Percentiles rank a stretch among this genome's conserved stretches.
Evolutionary conservation across 2,113 vertebrate genomes (phyloP).

Genomic region (Spheniscus mendiculus): DNA sequence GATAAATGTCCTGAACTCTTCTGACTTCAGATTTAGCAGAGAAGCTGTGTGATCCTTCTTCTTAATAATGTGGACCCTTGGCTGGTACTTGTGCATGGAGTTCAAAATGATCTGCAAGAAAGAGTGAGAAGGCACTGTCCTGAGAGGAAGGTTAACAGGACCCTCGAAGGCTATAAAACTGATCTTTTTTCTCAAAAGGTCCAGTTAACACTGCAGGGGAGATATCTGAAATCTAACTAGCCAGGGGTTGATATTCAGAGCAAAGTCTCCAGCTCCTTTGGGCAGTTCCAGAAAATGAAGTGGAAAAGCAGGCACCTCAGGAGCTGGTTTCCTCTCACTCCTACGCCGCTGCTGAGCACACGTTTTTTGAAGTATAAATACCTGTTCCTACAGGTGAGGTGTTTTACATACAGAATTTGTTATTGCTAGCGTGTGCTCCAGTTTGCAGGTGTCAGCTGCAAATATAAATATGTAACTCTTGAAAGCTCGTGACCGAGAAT

Average conservation of each 20-base stretch:
- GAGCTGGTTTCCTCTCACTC: not conserved
- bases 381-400: not conserved
- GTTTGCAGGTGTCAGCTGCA: not conserved
- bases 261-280: not conserved
- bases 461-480: not conserved
- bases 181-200: too few species aligned
- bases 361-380: not conserved
- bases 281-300: not conserved
- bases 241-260: not conserved
- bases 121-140: not conserved
- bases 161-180: not conserved
- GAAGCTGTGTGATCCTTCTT: slow-evolving; percentile 99
- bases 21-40: slow-evolving; percentile 95
- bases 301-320: not conserved
- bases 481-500: not conserved
- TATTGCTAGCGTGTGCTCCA: not conserved
- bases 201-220: not conserved
- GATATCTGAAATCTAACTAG: not conserved
- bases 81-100: slow-evolving; percentile 99
- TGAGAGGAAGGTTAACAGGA: not conserved
- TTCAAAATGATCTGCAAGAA: slow-evolving; percentile 92
- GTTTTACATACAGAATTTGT: not conserved
- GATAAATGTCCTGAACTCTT: slow-evolving; percentile 97
- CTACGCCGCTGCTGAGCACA: not conserved
- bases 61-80: slow-evolving; percentile 98